These are phyloP conservation scores for Urocolius indicus DNA, from an alignment of 2,113 vertebrate genomes.

Conservation along the genomic window DNA sequence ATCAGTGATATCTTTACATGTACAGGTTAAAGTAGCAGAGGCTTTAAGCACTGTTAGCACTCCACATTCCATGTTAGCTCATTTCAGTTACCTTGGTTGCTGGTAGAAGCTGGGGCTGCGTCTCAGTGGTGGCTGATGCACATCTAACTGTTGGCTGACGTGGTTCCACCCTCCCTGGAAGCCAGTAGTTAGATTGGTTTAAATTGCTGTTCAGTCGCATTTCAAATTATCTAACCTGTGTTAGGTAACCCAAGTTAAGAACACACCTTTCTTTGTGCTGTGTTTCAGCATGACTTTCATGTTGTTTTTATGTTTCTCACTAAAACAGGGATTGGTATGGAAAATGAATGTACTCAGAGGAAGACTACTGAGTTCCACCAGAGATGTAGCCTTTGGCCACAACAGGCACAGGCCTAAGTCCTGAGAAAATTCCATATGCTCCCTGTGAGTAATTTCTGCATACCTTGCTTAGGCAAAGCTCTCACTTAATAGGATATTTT, in stretches of 20 bases:
- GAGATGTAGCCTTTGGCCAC: slow-evolving; percentile 54
- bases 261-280: slow-evolving; percentile 53
- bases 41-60: neutral
- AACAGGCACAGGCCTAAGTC: slow-evolving; percentile 44
- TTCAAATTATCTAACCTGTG: slow-evolving; percentile 23
- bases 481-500: slow-evolving; percentile 55
- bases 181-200: slow-evolving; percentile 3
- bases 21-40: neutral
- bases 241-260: slow-evolving; percentile 21
- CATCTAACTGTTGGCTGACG: neutral
- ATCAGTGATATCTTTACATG: neutral
- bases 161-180: neutral
- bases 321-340: slow-evolving; percentile 24
- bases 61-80: neutral
- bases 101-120: neutral
- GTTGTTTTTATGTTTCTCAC: slow-evolving; percentile 40
- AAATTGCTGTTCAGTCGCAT: slow-evolving; percentile 19
- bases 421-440: slow-evolving; percentile 66
- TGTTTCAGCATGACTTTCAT: slow-evolving; percentile 60
- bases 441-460: slow-evolving; percentile 60
- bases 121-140: neutral
- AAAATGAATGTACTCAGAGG: slow-evolving; percentile 6
- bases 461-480: slow-evolving; percentile 62
- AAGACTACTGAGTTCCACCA: neutral
- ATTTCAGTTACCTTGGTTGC: neutral